Base-by-base conservation (phyloP, 2,888 invertebrate genomes). In the Nemurella pictetii region DNA sequence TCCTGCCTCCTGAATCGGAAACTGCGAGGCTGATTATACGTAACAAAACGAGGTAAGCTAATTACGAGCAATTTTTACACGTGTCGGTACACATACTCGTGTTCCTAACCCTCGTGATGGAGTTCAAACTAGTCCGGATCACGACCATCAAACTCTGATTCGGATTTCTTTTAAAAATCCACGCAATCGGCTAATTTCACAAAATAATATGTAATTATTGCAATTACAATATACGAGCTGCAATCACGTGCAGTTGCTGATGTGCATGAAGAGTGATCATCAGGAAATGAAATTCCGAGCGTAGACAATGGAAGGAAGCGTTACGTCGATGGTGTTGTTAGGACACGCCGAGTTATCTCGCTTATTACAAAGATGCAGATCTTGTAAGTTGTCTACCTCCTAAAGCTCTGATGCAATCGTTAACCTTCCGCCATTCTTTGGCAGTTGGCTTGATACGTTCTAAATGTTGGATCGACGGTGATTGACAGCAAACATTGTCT, bases 261-360 rank as follows among this genome's bases (percentile, higher is more conserved):
- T 29, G 27, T 29, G 78, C 78, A 30, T 78, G 78, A 78, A 30
- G 30, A 29, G 78, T 29, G 78, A 78, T 78, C 78, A 78, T 55
- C 78, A 78, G 78, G 78, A 78, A 78, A 30, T n/a, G 78, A 78
- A 78, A 27, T n/a, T 2, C 55, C 55, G 28, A 28, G 27, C 27
- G 30, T 35, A 32, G 20, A 81, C 80, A 81, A 81, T 81, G 35
- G 80, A 81, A 81, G 80, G 80, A 81, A 81, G 30, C 29, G 78
- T 78, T 78, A 30, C 29, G n/a, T 27, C 78, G 78, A 81, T 81
- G 35, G 29, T 81, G 80, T 35, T 81, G 80, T 55, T 12, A 20
- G 55, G 55, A 12, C 20, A 3, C 3, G 55, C 55, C 55, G 20
- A 7, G 12, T 12, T 55, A 55, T 55, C 12, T 7, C 55, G 35